These are phyloP conservation scores for Smittia aterrima DNA, from an alignment of 2,888 invertebrate genomes.

Conservation along the genomic window DNA sequence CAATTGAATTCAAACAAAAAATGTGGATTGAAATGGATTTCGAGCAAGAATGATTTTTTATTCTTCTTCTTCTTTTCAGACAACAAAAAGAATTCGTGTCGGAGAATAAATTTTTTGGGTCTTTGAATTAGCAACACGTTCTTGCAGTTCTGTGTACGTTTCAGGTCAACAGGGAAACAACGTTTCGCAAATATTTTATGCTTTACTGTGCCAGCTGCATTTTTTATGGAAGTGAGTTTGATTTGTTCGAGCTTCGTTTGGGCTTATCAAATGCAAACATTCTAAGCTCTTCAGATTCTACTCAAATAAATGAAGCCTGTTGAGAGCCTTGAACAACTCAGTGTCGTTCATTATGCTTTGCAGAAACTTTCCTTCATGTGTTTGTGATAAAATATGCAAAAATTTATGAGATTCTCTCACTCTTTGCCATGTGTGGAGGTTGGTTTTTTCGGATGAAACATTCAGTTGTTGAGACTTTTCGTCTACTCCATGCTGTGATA, in stretches of 20 bases:
- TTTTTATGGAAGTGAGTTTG: neutral
- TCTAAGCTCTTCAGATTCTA: neutral
- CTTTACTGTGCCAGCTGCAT: neutral
- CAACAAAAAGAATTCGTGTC: neutral
- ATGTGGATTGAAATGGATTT: neutral
- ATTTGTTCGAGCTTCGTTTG: neutral
- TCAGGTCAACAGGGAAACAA: conserved; percentile 7
- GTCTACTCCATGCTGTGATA: neutral
- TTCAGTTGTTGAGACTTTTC: neutral
- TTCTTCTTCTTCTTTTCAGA: neutral
- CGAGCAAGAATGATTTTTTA: neutral
- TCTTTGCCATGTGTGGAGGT: neutral
- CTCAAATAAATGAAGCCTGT: neutral
- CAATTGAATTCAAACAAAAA: conserved; percentile 15
- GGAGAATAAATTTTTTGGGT: neutral
- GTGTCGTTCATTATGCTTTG: neutral
- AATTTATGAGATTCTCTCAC: no score
- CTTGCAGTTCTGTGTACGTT: conserved; percentile 10
- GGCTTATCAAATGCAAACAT: neutral
- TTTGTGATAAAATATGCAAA: no score
- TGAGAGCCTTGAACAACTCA: neutral
- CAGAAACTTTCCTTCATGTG: neutral
- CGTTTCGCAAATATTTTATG: neutral
- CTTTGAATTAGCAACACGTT: conserved; percentile 20
- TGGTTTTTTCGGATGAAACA: neutral